Percentiles rank a stretch among this genome's conserved stretches.
phyloP scores from a whole-genome alignment of 2,888 invertebrate species.

The Ariolimax columbianus region DNA sequence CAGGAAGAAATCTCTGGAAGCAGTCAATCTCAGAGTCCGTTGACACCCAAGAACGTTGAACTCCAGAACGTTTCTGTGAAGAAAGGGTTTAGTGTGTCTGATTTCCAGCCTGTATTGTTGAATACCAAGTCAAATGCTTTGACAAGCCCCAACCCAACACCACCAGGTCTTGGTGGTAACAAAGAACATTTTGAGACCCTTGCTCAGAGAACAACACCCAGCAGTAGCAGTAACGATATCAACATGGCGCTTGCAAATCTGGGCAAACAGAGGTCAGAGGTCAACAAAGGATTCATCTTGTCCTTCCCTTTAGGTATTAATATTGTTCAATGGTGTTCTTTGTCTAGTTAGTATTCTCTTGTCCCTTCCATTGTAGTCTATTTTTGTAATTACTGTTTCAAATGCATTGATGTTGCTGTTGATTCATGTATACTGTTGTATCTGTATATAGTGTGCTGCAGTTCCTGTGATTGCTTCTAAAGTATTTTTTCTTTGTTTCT shows the following conservation, averaged over 20 bases:
- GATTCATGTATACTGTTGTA: not conserved
- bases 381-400: not conserved
- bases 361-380: no score
- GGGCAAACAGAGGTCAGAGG: slow-evolving; percentile 29
- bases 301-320: slow-evolving; percentile 61
- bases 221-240: slow-evolving; percentile 7
- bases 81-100: slow-evolving; percentile 15
- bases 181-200: not conserved
- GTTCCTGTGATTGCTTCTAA: not conserved
- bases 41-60: not conserved
- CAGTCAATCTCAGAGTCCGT: not conserved
- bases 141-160: slow-evolving; percentile 68
- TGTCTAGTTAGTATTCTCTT: not conserved
- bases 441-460: not conserved
- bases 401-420: not conserved
- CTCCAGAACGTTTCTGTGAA: slow-evolving; percentile 1
- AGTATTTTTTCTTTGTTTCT: not conserved
- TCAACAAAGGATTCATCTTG: slow-evolving; percentile 57
- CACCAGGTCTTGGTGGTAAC: slow-evolving; percentile 40
- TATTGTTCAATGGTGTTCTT: not conserved
- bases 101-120: slow-evolving; percentile 43
- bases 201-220: slow-evolving; percentile 50
- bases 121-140: slow-evolving; percentile 56
- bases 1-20: not conserved
- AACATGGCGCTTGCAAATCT: slow-evolving; percentile 13